Evolutionary conservation across 1,140 invertebrate genomes (phyloP).

Genomic region (Pseudomyrmex gracilis): DNA sequence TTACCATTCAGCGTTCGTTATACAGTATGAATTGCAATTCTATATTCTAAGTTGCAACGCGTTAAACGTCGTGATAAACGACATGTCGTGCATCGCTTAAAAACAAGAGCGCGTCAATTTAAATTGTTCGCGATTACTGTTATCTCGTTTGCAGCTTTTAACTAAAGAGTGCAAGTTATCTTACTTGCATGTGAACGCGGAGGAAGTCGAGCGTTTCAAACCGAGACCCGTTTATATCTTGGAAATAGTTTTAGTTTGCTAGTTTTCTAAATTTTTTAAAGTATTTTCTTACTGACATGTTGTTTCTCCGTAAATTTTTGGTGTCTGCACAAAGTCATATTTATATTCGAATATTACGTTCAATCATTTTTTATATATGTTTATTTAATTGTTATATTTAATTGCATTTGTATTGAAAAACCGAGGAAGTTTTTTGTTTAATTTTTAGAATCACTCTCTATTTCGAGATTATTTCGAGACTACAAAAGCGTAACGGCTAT

Average conservation of each 20-base stretch:
- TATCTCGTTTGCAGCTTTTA: conserved; percentile 12
- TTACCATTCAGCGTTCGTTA: conserved; percentile 38
- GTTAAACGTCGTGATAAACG: conserved; percentile 32
- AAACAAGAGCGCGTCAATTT: conserved; percentile 30
- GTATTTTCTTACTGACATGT: too few species aligned
- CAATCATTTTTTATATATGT: too few species aligned
- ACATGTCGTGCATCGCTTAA: conserved; percentile 17
- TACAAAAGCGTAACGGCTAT: not conserved
- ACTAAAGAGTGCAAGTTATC: conserved; percentile 2
- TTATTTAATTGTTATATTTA: too few species aligned
- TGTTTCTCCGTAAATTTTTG: too few species aligned
- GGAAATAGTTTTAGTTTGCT: too few species aligned
- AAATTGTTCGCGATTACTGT: conserved; percentile 23
- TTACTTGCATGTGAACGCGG: not conserved
- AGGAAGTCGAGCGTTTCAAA: conserved; percentile 5
- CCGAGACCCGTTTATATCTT: not conserved
- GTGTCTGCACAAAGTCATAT: too few species aligned
- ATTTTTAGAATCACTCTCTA: not conserved
- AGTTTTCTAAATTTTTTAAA: too few species aligned
- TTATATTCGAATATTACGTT: too few species aligned
- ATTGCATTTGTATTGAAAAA: too few species aligned
- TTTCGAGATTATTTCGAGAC: conserved; percentile 29
- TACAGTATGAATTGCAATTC: conserved; percentile 47
- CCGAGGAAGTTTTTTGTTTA: not conserved
- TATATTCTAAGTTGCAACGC: not conserved